phyloP scores from a whole-genome alignment of 2,888 invertebrate genomes.

The Eupithecia tripunctaria region DNA sequence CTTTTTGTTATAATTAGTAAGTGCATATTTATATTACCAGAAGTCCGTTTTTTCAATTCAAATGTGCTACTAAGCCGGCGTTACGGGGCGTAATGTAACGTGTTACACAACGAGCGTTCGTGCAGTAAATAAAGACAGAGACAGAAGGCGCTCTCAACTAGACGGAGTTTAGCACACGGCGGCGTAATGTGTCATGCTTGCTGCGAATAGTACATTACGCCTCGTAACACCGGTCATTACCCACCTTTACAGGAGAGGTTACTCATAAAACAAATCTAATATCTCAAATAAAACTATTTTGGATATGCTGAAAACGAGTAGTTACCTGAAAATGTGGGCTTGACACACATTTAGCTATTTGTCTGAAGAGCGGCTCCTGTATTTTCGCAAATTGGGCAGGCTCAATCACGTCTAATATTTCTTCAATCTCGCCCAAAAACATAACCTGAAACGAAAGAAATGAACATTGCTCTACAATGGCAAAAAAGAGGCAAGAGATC shows the following conservation, averaged over 20 bases:
- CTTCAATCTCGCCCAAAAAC: conserved; percentile 99
- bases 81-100: too few species aligned
- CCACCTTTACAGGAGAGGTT: too few species aligned
- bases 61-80: too few species aligned
- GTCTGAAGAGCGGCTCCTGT: conserved; percentile 98
- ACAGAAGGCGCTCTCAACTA: too few species aligned
- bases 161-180: too few species aligned
- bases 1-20: too few species aligned
- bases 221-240: too few species aligned
- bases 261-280: background rate
- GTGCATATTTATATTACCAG: background rate
- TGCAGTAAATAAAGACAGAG: too few species aligned
- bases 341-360: conserved; percentile 99
- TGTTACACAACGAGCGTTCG: too few species aligned
- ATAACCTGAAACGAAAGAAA: conserved; percentile 89
- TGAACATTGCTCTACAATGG: background rate
- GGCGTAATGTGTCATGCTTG: too few species aligned
- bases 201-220: too few species aligned
- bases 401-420: conserved; percentile 99
- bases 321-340: conserved; percentile 99
- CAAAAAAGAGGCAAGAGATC: background rate
- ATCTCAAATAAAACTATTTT: background rate
- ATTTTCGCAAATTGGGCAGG: conserved; percentile 99
- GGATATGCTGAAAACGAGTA: background rate
- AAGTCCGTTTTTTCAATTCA: background rate